Conservation (phyloP, 2,113 vertebrate genomes). For the Cyprinodon brontotheroides region DNA sequence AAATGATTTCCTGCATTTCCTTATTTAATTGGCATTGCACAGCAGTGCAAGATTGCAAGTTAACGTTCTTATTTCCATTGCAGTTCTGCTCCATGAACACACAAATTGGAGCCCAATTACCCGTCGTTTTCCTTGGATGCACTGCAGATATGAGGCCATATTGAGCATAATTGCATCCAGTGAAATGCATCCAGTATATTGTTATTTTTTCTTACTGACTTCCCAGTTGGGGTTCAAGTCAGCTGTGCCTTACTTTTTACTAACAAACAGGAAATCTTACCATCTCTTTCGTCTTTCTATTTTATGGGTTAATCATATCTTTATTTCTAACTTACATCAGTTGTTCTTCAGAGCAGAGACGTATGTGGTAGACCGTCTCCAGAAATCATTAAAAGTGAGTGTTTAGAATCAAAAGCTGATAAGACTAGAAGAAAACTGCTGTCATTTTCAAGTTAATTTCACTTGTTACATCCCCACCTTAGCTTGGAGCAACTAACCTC, state of each 20-base stretch:
- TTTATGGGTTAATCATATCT: background rate
- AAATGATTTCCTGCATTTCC: conserved; percentile 32
- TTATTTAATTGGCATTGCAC: conserved; percentile 56
- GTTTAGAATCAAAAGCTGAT: conserved; percentile 17
- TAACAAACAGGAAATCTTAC: conserved; percentile 41
- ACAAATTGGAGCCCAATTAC: conserved; percentile 79
- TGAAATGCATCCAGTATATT: conserved; percentile 69
- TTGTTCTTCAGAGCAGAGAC: conserved; percentile 7
- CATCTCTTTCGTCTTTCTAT: conserved; percentile 12
- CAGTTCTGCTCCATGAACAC: conserved; percentile 73
- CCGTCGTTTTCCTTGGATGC: conserved; percentile 72
- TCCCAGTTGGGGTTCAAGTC: conserved; percentile 57
- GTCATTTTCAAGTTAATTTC: conserved; percentile 22
- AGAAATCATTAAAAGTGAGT: conserved; percentile 35
- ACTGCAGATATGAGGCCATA: conserved; percentile 69
- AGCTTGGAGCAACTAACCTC: conserved; percentile 15
- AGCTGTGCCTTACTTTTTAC: conserved; percentile 55
- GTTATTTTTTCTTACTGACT: conserved; percentile 66
- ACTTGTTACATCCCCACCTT: conserved; percentile 4
- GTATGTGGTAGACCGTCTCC: conserved; percentile 13
- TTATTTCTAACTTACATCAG: conserved; percentile 23
- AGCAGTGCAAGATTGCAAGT: conserved; percentile 57
- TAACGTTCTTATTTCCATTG: conserved; percentile 67
- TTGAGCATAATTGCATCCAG: conserved; percentile 72
- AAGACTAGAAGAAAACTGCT: conserved; percentile 4